Percentiles rank a stretch among this genome's conserved stretches.
These are phyloP conservation scores for Prolemur simus DNA, from an alignment of 2,113 vertebrate genomes.

Conservation along the genomic window DNA sequence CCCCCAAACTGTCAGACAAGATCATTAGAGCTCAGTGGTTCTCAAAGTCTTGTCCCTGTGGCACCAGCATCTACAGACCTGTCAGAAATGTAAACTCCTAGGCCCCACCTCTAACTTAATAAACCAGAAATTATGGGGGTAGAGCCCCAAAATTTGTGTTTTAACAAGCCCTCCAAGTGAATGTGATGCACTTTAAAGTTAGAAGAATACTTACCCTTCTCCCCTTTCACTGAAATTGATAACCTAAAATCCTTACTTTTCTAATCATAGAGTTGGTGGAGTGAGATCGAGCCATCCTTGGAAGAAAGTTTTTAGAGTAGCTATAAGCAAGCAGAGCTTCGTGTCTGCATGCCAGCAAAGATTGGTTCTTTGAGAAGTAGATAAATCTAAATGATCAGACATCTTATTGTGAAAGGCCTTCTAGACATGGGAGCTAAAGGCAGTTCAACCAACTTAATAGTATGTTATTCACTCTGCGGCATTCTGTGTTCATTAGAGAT, in stretches of 20 bases:
- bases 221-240: background rate
- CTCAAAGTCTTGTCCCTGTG: background rate
- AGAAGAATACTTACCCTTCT: background rate
- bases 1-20: background rate
- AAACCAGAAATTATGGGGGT: background rate
- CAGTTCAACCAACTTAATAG: background rate
- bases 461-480: background rate
- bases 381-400: background rate
- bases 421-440: background rate
- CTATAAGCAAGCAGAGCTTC: background rate
- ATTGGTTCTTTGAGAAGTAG: background rate
- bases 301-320: background rate
- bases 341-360: background rate
- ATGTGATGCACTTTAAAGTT: accelerated
- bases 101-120: background rate
- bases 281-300: background rate
- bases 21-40: background rate
- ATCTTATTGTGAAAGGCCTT: background rate
- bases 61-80: background rate
- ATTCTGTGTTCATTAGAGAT: background rate
- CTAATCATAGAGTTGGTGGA: background rate
- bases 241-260: background rate
- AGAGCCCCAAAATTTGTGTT: background rate
- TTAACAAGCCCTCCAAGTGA: background rate
- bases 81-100: background rate